A percentile compares a stretch with the other conserved stretches of the same genome.
These are phyloP conservation scores for Heliconius hortense DNA, from an alignment of 2,888 invertebrate species.

Conservation along the genomic window DNA sequence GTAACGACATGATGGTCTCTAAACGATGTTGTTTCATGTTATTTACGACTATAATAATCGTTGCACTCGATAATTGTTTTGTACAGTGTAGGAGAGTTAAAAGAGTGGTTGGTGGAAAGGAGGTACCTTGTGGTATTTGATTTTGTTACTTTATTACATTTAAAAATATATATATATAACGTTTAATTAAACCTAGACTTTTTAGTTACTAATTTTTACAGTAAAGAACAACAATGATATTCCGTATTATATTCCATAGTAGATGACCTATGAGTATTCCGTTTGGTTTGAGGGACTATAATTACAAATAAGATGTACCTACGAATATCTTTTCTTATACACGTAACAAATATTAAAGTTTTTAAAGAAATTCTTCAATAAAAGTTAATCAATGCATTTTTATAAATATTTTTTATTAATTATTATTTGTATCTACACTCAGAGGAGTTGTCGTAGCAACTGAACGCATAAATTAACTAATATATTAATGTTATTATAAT, in stretches of 20 bases:
- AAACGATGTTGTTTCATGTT: conserved; percentile 25
- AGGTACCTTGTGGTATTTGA: conserved; percentile 65
- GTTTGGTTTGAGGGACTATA: no score
- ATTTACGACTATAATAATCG: conserved; percentile 5
- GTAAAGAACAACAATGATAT: no score
- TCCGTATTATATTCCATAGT: no score
- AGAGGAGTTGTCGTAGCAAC: neutral
- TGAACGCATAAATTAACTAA: neutral
- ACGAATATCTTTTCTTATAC: no score
- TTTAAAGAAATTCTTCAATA: no score
- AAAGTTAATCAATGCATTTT: no score
- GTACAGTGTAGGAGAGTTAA: conserved; percentile 59
- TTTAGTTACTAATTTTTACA: neutral
- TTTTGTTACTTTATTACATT: conserved; percentile 29
- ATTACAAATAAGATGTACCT: no score
- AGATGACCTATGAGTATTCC: no score
- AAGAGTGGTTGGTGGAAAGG: conserved; percentile 63
- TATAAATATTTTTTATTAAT: neutral
- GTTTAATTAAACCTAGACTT: neutral
- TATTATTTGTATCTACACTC: no score
- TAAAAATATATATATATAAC: neutral
- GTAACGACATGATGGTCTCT: conserved; percentile 31
- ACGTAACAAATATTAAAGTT: no score
- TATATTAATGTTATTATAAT: neutral
- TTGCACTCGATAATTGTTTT: conserved; percentile 41